Conservation (phyloP, 1,140 invertebrate species). For the Cydia strobilella region DNA sequence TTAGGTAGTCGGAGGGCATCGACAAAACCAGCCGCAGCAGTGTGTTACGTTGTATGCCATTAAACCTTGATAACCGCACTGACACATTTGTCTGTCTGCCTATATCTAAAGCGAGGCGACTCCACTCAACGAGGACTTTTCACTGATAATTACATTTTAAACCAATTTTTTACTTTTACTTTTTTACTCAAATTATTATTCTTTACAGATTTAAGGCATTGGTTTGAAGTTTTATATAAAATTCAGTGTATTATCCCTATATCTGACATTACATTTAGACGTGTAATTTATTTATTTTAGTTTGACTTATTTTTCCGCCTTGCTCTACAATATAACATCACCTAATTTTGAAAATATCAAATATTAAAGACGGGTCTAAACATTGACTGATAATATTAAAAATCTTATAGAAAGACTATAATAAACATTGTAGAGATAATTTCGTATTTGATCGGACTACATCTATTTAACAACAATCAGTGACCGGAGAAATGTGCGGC, state of each 20-base stretch:
- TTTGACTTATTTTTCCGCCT: too few relatives aligned
- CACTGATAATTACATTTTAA: neutral
- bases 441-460: neutral
- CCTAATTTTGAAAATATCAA: too few relatives aligned
- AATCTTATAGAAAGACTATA: neutral
- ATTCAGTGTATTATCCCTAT: too few relatives aligned
- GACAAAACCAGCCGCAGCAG: neutral
- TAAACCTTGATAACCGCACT: slow-evolving; percentile 7
- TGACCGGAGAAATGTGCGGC: neutral
- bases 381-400: neutral
- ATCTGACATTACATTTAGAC: too few relatives aligned
- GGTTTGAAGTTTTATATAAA: too few relatives aligned
- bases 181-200: too few relatives aligned
- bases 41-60: neutral
- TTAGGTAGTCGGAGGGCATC: neutral
- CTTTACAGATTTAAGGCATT: too few relatives aligned
- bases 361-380: too few relatives aligned
- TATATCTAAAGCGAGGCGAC: neutral
- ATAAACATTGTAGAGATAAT: neutral
- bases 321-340: too few relatives aligned
- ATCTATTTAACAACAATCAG: slow-evolving; percentile 5
- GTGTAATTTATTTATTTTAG: too few relatives aligned
- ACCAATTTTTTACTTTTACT: too few relatives aligned
- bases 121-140: neutral
- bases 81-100: slow-evolving; percentile 1